Evolutionary conservation across 1,140 invertebrate genomes (phyloP).

Genomic region (Drosophila busckii): DNA sequence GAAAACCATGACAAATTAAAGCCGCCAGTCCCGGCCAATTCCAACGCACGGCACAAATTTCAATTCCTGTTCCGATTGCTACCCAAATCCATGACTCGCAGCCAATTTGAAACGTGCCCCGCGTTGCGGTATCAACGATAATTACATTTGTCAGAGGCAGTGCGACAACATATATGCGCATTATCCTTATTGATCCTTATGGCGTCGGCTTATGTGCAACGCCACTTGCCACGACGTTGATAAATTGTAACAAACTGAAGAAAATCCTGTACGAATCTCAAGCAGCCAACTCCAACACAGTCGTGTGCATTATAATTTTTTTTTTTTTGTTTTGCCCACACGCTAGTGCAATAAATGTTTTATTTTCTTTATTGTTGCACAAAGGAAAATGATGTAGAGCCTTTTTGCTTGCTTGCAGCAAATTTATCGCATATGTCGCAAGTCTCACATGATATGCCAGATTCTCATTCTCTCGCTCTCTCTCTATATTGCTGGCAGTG

Average conservation of each 20-base stretch:
- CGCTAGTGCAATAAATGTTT: neutral
- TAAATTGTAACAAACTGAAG: conserved; percentile 56
- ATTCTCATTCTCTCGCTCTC: conserved; percentile 20
- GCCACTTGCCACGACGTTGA: conserved; percentile 57
- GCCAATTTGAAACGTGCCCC: conserved; percentile 57
- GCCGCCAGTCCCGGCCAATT: conserved; percentile 27
- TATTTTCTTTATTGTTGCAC: conserved; percentile 19
- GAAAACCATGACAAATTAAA: conserved; percentile 72
- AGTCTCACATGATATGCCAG: conserved; percentile 71
- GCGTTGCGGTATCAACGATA: conserved; percentile 67
- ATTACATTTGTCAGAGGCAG: conserved; percentile 54
- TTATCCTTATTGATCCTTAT: conserved; percentile 70
- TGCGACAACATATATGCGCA: conserved; percentile 49
- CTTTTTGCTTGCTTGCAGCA: conserved; percentile 41
- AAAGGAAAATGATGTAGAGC: conserved; percentile 53
- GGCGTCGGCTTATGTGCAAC: conserved; percentile 62
- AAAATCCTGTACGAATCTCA: conserved; percentile 34
- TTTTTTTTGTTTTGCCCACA: neutral
- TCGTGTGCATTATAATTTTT: conserved; percentile 40
- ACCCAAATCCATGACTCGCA: conserved; percentile 3
- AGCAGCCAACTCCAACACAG: conserved; percentile 24
- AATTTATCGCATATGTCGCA: conserved; percentile 74
- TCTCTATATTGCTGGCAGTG: neutral
- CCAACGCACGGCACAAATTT: too few relatives aligned
- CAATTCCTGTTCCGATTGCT: conserved; percentile 10